Evolutionary conservation across 2,888 invertebrate species (phyloP).

Genomic region (Torymus aiolomorphi): DNA sequence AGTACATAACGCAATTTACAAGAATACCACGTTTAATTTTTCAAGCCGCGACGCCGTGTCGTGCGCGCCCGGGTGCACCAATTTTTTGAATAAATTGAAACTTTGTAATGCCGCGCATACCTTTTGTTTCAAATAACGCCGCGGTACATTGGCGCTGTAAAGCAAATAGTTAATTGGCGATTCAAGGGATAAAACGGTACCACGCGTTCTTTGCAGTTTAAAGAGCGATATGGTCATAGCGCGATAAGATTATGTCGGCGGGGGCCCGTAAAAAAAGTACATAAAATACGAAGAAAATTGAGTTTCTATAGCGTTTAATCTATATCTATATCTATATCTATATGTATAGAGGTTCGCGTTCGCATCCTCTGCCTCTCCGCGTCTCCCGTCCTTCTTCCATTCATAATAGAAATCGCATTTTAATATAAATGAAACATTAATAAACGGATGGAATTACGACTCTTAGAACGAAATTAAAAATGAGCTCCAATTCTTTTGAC

Average conservation of each 20-base stretch:
- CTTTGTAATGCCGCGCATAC: no score
- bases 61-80: no score
- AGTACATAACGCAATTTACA: not conserved
- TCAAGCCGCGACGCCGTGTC: no score
- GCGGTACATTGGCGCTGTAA: not conserved
- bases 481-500: no score
- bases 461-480: no score
- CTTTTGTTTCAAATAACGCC: no score
- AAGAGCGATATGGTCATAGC: not conserved
- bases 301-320: constrained; percentile 13
- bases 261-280: constrained; percentile 16
- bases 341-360: no score
- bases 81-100: no score
- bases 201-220: not conserved
- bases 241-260: constrained; percentile 25
- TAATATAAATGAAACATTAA: no score
- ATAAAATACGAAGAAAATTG: constrained; percentile 28
- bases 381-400: not conserved
- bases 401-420: not conserved
- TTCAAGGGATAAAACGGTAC: constrained; percentile 18
- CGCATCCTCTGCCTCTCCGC: no score
- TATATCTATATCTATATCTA: not conserved
- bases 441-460: no score
- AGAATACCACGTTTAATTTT: not conserved
- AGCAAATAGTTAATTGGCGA: constrained; percentile 6